phyloP scores from a whole-genome alignment of 2,113 vertebrate genomes.

The Hydrochoerus hydrochaeris region DNA sequence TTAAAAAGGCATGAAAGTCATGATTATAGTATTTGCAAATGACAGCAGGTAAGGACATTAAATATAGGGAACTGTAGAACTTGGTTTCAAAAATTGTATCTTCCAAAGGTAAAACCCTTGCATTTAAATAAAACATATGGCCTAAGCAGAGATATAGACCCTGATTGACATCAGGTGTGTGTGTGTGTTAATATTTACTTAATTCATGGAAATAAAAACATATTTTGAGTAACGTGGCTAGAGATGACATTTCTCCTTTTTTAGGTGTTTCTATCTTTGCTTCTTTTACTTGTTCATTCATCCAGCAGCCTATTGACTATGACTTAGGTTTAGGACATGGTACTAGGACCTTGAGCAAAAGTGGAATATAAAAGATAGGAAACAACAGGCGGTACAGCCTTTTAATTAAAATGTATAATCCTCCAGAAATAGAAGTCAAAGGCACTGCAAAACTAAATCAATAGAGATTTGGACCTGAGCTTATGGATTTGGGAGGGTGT shows the following conservation, averaged over 20 bases:
- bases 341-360: neutral
- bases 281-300: neutral
- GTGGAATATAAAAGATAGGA: neutral
- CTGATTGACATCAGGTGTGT: neutral
- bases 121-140: neutral
- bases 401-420: neutral
- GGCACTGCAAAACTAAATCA: neutral
- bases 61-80: neutral
- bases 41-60: neutral
- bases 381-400: neutral
- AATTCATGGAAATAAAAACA: conserved; percentile 25
- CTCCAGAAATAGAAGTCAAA: conserved; percentile 1
- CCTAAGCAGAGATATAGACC: neutral
- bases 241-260: neutral
- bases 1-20: neutral
- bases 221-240: neutral
- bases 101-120: conserved; percentile 27
- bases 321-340: neutral
- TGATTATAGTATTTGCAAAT: neutral
- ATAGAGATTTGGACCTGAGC: neutral
- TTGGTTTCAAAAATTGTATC: neutral
- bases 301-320: neutral
- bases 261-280: conserved; percentile 7
- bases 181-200: neutral
- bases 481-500: neutral